Evolutionary conservation across 2,113 vertebrate genomes (phyloP), one percentile per base, ranked within the genome.

Genomic region (Lepisosteus oculatus): DNA sequence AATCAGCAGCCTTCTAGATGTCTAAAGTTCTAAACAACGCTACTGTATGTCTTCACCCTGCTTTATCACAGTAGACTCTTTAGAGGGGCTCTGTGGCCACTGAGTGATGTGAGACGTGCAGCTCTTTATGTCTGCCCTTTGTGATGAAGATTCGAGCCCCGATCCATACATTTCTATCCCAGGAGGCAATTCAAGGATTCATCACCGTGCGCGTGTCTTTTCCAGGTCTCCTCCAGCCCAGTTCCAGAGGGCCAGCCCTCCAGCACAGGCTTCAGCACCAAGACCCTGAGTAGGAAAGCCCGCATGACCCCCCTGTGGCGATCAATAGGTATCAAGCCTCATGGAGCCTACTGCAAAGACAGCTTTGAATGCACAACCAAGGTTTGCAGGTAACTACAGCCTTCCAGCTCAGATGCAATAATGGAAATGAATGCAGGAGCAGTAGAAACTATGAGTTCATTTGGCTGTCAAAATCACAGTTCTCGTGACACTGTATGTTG

Each of bases 301-400:
- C 85, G 91, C 9, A 92, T 90, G 90, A 90, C 85, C 0, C 90
- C 91, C 0, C 84, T 93, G 76, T 93, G 91, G 91, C 85, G 91
- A 73, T 86, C 85, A 79, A 80, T 93, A 84, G 91, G 82, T 73
- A 92, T 84, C 14, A 93, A 93, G 80, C 91, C 91, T 0, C 78
- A 74, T 0, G 87, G 89, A 0, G 91, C 91, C 2, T 91, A 88
- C 77, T 93, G 91, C 77, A 85, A 90, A 61, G 84, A 89, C 75
- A 82, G 88, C 83, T 85, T 87, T 1, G 91, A 93, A n/a, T 93
- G 91, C 57, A 82, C 88, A 51, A 90, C 90, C 0, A 88, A 85
- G 44, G 45, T 90, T 66, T 93, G 91, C 91, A 87, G 87, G 91
- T 91, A 74, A 70, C n/a, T 42, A 11, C 17, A 59, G 57, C 14